These are phyloP conservation scores for Carcina quercana DNA, from an alignment of 2,888 invertebrate species.

Conservation along the genomic window DNA sequence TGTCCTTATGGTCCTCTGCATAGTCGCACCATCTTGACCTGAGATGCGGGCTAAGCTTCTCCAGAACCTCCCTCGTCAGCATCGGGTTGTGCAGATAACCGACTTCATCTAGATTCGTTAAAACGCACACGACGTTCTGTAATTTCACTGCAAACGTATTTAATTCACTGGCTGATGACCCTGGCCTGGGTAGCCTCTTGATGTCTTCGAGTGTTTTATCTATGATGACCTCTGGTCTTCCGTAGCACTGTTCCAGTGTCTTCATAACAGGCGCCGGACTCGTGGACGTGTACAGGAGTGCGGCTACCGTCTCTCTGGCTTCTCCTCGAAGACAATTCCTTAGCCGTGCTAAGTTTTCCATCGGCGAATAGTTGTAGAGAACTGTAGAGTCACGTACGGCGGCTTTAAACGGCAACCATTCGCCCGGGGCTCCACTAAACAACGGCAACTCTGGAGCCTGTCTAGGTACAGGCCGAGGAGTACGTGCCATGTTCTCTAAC, in stretches of 20 bases:
- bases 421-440: no score
- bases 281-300: conserved; percentile 10
- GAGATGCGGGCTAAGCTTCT: conserved; percentile 6
- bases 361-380: background rate
- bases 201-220: conserved; percentile 10
- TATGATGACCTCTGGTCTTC: conserved; percentile 16
- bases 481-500: no score
- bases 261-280: conserved; percentile 14
- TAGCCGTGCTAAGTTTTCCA: conserved; percentile 13
- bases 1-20: conserved; percentile 3
- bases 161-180: conserved; percentile 12
- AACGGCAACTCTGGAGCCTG: no score
- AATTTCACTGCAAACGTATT: conserved; percentile 13
- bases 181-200: conserved; percentile 13
- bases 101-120: conserved; percentile 2
- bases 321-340: conserved; percentile 12
- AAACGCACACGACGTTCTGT: conserved; percentile 5
- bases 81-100: conserved; percentile 7
- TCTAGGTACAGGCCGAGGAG: no score
- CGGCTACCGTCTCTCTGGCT: conserved; percentile 8
- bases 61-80: conserved; percentile 2
- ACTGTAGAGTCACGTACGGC: background rate
- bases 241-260: conserved; percentile 18
- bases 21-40: conserved; percentile 7
- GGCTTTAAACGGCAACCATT: no score